Evolutionary conservation across 1,140 invertebrate species (phyloP).

Genomic region (Dreissena polymorpha): DNA sequence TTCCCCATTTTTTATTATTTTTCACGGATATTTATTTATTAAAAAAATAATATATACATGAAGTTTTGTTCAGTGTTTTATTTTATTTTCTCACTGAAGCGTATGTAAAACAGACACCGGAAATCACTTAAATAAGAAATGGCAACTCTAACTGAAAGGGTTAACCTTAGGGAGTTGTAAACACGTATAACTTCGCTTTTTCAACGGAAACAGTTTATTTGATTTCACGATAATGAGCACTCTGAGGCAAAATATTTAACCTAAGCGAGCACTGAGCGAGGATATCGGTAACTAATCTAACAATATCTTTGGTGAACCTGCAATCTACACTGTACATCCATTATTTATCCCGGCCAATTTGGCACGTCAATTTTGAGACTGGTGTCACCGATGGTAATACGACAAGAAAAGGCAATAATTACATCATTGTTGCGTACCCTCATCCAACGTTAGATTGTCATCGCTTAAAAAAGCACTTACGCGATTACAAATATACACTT

Average conservation of each 20-base stretch:
- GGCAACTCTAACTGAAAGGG: too few relatives aligned
- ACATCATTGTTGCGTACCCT: conserved; percentile 32
- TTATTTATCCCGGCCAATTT: conserved; percentile 36
- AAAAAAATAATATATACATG: too few relatives aligned
- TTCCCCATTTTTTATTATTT: too few relatives aligned
- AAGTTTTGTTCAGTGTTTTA: too few relatives aligned
- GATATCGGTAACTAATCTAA: too few relatives aligned
- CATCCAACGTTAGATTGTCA: conserved; percentile 5
- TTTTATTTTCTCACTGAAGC: too few relatives aligned
- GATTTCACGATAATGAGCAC: conserved; percentile 42
- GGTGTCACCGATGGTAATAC: conserved; percentile 22
- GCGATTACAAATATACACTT: conserved; percentile 15
- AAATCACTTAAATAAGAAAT: too few relatives aligned
- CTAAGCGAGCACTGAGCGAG: too few relatives aligned
- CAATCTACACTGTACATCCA: conserved; percentile 27
- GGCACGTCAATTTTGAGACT: conserved; percentile 21
- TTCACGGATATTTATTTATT: too few relatives aligned
- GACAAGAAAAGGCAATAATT: conserved; percentile 1
- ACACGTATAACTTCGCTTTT: conserved; percentile 21
- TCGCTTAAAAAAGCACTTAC: not conserved
- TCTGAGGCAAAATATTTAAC: too few relatives aligned
- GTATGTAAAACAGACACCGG: too few relatives aligned
- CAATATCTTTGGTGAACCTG: conserved; percentile 37
- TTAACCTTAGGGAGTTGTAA: not conserved
- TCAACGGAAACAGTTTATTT: conserved; percentile 30